Evolutionary conservation across 2,888 invertebrate genomes (phyloP), one percentile per base, ranked within the genome.

Genomic region (Cyrtodaria siliqua): DNA sequence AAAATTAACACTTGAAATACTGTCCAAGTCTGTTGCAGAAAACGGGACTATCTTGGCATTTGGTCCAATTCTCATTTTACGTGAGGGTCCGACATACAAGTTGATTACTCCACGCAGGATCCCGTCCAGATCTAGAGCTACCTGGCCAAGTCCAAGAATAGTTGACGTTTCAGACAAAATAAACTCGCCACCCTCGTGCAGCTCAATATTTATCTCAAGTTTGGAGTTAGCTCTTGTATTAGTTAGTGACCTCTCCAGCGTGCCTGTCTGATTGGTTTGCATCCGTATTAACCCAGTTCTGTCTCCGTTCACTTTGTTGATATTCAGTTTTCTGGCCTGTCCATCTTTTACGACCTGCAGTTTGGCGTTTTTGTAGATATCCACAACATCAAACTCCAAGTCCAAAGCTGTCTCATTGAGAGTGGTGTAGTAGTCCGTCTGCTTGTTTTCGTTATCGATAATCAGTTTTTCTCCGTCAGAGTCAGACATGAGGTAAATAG

Each of bases 151-250:
- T 0, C 89, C 89, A 44, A 88, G 72, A 20, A 88, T 81, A 9
- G 82, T 80, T 2, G 85, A 84, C 6, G 86, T 86, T 64, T 89
- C 87, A 0, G 88, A 87, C 57, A 89, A 56, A 16, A 89, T 78
- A 60, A 87, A 88, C 64, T 87, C 84, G 18, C 89, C 89, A n/a
- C 87, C 87, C 60, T 85, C 63, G 63, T 88, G 86, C 0, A 89
- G 82, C 38, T 88, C 87, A 24, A 89, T 73, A 55, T 88, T 89
- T 23, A 88, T 77, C 47, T 84, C 77, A 4, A 88, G 79, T 66
- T 88, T 87, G 0, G 89, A 88, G 27, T 80, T 80, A 6, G 82
- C 79, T 8, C 64, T 49, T 52, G 74, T 76, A 16, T 74, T 70
- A 3, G 71, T 68, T 9, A 53, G 68, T 14, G 67, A 44, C 47